Base-by-base conservation (phyloP, 30 jellyfish, hydroid and myxozoan species). In the Aurelia coerulea region DNA sequence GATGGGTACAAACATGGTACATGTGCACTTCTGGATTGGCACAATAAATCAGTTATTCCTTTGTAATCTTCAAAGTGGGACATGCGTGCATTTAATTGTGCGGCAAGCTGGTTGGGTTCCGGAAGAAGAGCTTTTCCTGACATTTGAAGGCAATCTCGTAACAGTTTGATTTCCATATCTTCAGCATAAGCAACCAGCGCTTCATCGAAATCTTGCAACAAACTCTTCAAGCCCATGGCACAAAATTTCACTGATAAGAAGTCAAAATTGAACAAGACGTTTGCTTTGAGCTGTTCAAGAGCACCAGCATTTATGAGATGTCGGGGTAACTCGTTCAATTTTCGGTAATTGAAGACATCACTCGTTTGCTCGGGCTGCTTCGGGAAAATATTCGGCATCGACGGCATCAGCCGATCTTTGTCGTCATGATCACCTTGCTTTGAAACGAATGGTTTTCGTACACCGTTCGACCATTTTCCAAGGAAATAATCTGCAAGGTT, bases 381-480 rank as follows among this genome's bases (percentile, higher is more conserved):
- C 34, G 92, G 74, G 79, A 86, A 92, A 10, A 76, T 50, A 39
- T 92, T 92, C 23, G 97, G 98, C 82, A 86, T 97, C 2, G 95
- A 73, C 9, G 98, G 90, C 13, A 87, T 95, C 74, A 68, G 95
- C 14, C 98, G 87, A 58, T 86, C 97, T 62, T 81, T 65, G 70
- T 92, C 93, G n/a, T 39, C 92, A 8, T 54, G 5, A 2, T 59
- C 90, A 10, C 97, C 98, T 29, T 35, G 64, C 62, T 92, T 92
- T 18, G 70, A 37, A 6, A 78, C 74, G 75, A 92, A 92, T 18
- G 97, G 92, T 58, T 92, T 92, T 34, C 35, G 54, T 33, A 23
- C 74, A 19, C 94, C 94, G 2, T 85, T 91, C 12, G 97, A 68
- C 98, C 98, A 92, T 33, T 29, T 86, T 41, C 98, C 98, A 54